Evolutionary conservation across 2,113 vertebrate genomes (phyloP), one percentile per base, ranked within the genome.

Genomic region (Zosterops hypoxanthus): DNA sequence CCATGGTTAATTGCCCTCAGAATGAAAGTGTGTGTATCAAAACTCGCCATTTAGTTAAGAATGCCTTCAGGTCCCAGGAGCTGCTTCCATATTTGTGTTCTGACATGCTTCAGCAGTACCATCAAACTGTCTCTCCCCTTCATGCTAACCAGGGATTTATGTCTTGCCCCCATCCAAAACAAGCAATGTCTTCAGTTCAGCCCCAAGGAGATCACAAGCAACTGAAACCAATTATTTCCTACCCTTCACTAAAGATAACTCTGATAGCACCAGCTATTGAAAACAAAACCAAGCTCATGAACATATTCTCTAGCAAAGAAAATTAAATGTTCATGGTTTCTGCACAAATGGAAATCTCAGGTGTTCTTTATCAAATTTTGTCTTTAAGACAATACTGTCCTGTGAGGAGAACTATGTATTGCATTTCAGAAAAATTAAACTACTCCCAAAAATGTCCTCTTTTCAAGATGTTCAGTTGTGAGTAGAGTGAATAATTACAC

Each of bases 201-300:
- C 16, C 42, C 52, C 34, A 26, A 20, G 39, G 47, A 87, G 47
- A 71, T 63, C 52, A 82, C 44, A 78, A 77, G 47, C 72, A 87
- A 78, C 42, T 73, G 69, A 86, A 78, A 86, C 33, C 2, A 88
- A 47, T 82, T 59, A 21, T 75, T 91, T 91, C 39, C 78, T 82
- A 6, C 0, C 0, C 39, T 63, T 64, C 70, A 12, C 29, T 92
- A 60, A 84, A 92, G 39, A 82, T 28, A 70, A 25, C 11, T 60
- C 34, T 78, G 60, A 84, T 47, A 79, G 34, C 34, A 81, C 46
- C 56, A 70, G 33, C 79, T 82, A 63, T 11, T 66, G 64, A 52
- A 87, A 94, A 55, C 20, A 78, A 86, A 78, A 77, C 6, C 10
- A 47, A 82, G 31, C 29, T 63, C 44, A 47, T 17, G 7, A 66